Evolutionary conservation across 2,888 invertebrate genomes (phyloP), one percentile per base, ranked within the genome.

Genomic region (Spodoptera picta): DNA sequence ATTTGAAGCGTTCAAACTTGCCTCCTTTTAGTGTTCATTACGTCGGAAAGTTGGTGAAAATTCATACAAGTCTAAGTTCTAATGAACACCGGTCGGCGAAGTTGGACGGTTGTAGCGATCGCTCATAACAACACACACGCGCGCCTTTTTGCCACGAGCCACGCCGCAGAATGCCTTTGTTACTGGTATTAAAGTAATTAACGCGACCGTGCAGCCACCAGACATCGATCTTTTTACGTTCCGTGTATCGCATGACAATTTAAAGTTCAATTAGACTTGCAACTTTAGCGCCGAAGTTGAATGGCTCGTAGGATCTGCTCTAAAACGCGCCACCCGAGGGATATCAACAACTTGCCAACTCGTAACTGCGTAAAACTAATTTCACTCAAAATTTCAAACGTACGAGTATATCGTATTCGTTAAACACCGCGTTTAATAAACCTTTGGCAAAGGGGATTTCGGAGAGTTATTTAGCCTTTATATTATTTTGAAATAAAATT

Each of bases 1-100:
- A 93, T 93, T 91, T 92, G 91, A 93, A 93, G 91, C 92, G 90
- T 87, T 90, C 85, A 88, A 93, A 93, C 92, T 94, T 93, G 84
- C 85, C 90, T 91, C 90, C 93, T 92, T 92, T 93, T 93, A 93
- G 91, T 93, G 92, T 93, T 94, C 93, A 93, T 94, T 93, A 94
- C 90, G 88, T 85, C 60, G 89, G 89, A 91, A 92, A 94, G 93
- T 93, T 93, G 88, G 84, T 86, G 89, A 90, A 93, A 93, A 92
- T 92, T 92, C 93, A 93, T 89, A 87, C 91, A 92, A 91, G 92
- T 90, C 88, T 89, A 93, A 93, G 89, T 93, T 93, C 93, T 94
- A 94, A 93, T 92, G 94, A 94, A 93, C 93, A 90, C 89, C 89
- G 86, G 83, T 80, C 86, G 87, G 85, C 66, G 74, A 92, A 93